Evolutionary conservation across 2,113 vertebrate species (phyloP).

Genomic region (Dromas ardeola): DNA sequence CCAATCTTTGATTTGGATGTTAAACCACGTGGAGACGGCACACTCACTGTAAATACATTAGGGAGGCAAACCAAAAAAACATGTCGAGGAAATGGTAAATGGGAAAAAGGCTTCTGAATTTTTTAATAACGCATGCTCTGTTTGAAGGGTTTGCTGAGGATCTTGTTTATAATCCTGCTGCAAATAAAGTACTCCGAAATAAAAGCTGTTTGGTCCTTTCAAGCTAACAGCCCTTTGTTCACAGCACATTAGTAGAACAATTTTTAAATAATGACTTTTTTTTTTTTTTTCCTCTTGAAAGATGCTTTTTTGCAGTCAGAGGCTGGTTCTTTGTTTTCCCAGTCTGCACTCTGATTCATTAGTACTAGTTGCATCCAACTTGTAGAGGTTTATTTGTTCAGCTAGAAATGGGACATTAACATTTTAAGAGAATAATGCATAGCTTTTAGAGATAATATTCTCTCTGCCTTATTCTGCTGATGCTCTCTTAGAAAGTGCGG

Average conservation of each 20-base stretch:
- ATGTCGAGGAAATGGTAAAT: background rate
- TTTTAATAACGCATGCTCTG: slow-evolving; percentile 1
- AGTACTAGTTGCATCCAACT: slow-evolving; percentile 63
- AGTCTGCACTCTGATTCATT: slow-evolving; percentile 66
- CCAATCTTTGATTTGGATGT: background rate
- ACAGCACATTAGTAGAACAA: slow-evolving; percentile 55
- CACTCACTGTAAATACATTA: background rate
- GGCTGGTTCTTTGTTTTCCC: slow-evolving; percentile 47
- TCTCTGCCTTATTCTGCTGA: slow-evolving; percentile 47
- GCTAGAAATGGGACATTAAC: slow-evolving; percentile 72
- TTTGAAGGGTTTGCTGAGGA: slow-evolving; percentile 41
- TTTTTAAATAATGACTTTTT: slow-evolving; percentile 76
- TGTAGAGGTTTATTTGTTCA: slow-evolving; percentile 72
- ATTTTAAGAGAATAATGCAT: slow-evolving; percentile 74
- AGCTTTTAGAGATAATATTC: slow-evolving; percentile 72
- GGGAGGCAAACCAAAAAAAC: background rate
- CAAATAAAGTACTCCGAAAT: slow-evolving; percentile 62
- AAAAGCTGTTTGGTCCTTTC: slow-evolving; percentile 69
- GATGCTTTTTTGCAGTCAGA: slow-evolving; percentile 50
- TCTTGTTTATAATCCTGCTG: slow-evolving; percentile 61
- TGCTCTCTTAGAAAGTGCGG: slow-evolving; percentile 39
- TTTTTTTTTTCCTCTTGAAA: slow-evolving; percentile 56
- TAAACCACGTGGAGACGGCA: background rate
- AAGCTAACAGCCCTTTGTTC: slow-evolving; percentile 63
- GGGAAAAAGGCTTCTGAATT: background rate